phyloP scores from a whole-genome alignment of 2,113 vertebrate species.

The Aegotheles bennettii region DNA sequence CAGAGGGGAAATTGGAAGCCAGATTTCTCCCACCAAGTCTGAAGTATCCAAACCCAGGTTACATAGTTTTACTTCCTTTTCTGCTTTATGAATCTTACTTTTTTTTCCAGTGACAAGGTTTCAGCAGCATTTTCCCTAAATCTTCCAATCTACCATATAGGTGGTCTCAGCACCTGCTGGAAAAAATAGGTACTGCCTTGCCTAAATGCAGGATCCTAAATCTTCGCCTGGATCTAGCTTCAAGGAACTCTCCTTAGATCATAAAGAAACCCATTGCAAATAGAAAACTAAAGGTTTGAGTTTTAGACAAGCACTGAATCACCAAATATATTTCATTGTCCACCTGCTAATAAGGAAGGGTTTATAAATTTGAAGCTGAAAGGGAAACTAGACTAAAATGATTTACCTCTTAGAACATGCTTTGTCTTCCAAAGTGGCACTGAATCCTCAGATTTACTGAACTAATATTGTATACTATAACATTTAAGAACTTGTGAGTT shows the following conservation, averaged over 20 bases:
- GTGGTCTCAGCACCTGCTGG: neutral
- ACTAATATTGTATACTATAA: neutral
- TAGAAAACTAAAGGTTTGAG: neutral
- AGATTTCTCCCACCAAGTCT: neutral
- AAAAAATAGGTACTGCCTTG: neutral
- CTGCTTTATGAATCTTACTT: neutral
- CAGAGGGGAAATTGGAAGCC: neutral
- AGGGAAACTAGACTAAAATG: neutral
- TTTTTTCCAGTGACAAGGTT: neutral
- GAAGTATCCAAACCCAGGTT: neutral
- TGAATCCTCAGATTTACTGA: neutral
- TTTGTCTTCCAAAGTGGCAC: neutral
- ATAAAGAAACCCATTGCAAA: neutral
- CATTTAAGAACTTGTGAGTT: neutral
- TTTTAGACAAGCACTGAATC: neutral
- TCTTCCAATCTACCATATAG: neutral
- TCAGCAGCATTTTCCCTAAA: neutral
- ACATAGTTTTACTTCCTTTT: neutral
- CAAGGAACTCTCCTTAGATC: neutral
- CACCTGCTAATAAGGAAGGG: neutral
- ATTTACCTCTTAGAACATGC: neutral
- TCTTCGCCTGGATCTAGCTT: neutral
- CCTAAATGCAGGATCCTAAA: neutral
- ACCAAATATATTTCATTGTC: neutral
- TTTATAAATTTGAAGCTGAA: neutral